phyloP scores from a whole-genome alignment of 2,888 invertebrate species.

The Volucella bombylans region DNA sequence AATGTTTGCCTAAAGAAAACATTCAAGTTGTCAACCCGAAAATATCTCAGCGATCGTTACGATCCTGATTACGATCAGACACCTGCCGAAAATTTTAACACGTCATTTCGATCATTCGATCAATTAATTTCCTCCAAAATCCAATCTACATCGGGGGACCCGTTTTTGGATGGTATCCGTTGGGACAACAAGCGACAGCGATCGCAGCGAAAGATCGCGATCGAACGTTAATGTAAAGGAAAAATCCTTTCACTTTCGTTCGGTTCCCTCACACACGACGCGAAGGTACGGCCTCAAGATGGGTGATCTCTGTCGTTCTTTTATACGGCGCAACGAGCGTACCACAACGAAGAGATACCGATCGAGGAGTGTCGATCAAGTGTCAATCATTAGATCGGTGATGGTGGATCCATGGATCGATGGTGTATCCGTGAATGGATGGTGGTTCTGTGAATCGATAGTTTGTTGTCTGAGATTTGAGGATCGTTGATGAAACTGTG shows the following conservation, averaged over 20 bases:
- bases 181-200: constrained; percentile 37
- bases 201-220: constrained; percentile 40
- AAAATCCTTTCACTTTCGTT: constrained; percentile 69
- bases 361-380: constrained; percentile 73
- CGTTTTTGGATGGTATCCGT: constrained; percentile 25
- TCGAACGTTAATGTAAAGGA: constrained; percentile 1
- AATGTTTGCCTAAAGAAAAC: not conserved
- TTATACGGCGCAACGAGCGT: constrained; percentile 37
- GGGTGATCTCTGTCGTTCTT: constrained; percentile 62
- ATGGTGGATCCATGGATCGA: constrained; percentile 31
- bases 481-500: constrained; percentile 37
- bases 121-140: constrained; percentile 70
- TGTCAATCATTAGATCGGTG: constrained; percentile 71
- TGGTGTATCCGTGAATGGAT: not conserved
- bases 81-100: constrained; percentile 73
- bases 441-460: no score
- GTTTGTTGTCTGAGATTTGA: no score
- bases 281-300: constrained; percentile 37
- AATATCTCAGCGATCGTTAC: constrained; percentile 49
- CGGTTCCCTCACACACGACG: constrained; percentile 6
- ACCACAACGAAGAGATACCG: constrained; percentile 50
- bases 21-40: constrained; percentile 46
- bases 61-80: constrained; percentile 67
- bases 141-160: constrained; percentile 39
- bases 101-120: constrained; percentile 73